Evolutionary conservation across 2,797 vertebrate genomes (phyloP).

Genomic region (Gymnothorax reevesii): DNA sequence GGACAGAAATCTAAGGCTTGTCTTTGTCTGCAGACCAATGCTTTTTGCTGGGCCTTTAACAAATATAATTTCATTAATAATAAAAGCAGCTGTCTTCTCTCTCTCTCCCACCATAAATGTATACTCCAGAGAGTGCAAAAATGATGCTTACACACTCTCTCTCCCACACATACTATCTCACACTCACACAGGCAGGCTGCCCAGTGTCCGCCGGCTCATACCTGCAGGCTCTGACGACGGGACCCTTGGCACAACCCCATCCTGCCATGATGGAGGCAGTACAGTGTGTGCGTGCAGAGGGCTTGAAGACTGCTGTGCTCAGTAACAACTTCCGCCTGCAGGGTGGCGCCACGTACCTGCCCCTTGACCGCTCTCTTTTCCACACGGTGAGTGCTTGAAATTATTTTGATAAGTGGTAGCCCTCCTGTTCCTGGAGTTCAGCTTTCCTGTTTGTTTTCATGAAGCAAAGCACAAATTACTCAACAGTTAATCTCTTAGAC

Average conservation of each 20-base stretch:
- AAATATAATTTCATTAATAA: neutral
- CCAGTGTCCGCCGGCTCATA: slow-evolving; percentile 68
- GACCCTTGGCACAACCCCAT: slow-evolving; percentile 60
- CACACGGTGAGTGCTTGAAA: slow-evolving; percentile 71
- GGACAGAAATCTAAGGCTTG: no score
- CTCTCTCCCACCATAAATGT: neutral
- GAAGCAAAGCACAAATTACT: no score
- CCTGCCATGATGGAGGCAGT: slow-evolving; percentile 75
- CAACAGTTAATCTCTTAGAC: no score
- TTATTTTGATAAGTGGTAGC: no score
- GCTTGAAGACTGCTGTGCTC: slow-evolving; percentile 76
- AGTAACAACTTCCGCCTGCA: slow-evolving; percentile 67
- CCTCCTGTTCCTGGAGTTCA: no score
- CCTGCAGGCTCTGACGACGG: slow-evolving; percentile 64
- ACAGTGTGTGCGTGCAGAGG: slow-evolving; percentile 65
- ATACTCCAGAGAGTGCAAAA: no score
- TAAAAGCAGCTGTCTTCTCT: neutral
- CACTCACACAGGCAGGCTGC: slow-evolving; percentile 60
- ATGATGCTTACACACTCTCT: neutral
- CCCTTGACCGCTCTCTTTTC: slow-evolving; percentile 68
- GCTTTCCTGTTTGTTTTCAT: no score
- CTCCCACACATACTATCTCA: no score
- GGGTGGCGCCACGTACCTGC: slow-evolving; percentile 61
- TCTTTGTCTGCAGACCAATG: no score
- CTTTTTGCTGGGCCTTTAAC: no score